phyloP scores from a whole-genome alignment of 2,797 vertebrate species.

The Eptatretus atami region DNA sequence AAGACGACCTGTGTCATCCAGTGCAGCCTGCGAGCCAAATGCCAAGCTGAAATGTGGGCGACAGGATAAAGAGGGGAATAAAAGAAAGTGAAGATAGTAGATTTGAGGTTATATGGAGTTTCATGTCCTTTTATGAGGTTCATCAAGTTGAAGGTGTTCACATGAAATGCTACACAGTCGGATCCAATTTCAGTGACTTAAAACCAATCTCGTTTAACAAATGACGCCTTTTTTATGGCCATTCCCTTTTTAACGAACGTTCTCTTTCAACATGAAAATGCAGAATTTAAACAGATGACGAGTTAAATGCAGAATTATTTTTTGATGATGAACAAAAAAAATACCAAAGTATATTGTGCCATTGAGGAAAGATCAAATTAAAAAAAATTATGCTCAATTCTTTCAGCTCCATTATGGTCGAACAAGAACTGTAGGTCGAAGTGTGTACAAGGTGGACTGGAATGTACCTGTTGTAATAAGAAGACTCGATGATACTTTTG shows the following conservation, averaged over 20 bases:
- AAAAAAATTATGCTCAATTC: neutral
- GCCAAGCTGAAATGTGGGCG: constrained; percentile 19
- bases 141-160: too few relatives aligned
- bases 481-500: neutral
- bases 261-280: neutral
- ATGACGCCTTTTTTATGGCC: too few relatives aligned
- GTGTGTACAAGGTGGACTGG: neutral
- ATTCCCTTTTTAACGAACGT: too few relatives aligned
- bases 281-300: neutral
- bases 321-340: neutral
- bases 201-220: too few relatives aligned
- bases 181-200: too few relatives aligned
- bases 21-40: constrained; percentile 50
- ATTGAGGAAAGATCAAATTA: neutral
- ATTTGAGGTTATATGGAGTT: too few relatives aligned
- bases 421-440: neutral
- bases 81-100: too few relatives aligned
- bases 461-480: too few relatives aligned
- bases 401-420: neutral
- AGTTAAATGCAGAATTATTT: neutral
- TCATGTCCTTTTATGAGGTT: too few relatives aligned
- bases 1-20: constrained; percentile 41
- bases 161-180: too few relatives aligned
- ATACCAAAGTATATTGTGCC: neutral
- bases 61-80: too few relatives aligned